Evolutionary conservation across 2,888 invertebrate genomes (phyloP).

Genomic region (Poecilobothrus nobilitatus): DNA sequence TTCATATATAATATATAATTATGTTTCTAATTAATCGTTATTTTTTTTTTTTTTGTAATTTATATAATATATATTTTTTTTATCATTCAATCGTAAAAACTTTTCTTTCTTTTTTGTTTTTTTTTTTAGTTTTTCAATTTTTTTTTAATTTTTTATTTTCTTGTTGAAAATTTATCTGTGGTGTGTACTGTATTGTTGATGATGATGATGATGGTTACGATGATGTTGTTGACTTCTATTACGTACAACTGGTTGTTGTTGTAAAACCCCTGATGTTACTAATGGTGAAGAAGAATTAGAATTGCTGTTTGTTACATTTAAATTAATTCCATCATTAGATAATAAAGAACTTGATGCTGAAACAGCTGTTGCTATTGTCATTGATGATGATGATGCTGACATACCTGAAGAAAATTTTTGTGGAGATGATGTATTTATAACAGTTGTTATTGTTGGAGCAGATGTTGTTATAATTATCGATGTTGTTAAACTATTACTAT

Average conservation of each 20-base stretch:
- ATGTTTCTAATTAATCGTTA: not conserved
- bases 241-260: not conserved
- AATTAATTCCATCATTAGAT: not conserved
- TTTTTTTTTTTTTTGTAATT: not conserved
- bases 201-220: conserved; percentile 22
- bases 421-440: not conserved
- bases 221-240: conserved; percentile 20
- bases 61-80: conserved; percentile 9
- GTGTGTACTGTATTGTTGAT: conserved; percentile 23
- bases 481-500: not conserved
- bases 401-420: conserved; percentile 19
- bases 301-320: not conserved
- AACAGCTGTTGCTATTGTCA: not conserved
- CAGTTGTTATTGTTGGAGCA: conserved; percentile 9
- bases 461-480: conserved; percentile 15
- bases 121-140: not conserved
- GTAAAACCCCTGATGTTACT: not conserved
- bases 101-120: conserved; percentile 7
- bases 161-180: conserved; percentile 12
- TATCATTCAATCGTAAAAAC: not conserved
- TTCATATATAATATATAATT: too few relatives aligned
- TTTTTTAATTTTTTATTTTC: conserved; percentile 9
- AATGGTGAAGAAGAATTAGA: not conserved
- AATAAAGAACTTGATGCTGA: not conserved
- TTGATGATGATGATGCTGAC: not conserved